Evolutionary conservation across 2,113 vertebrate species (phyloP).

Genomic region (Charadrius vociferus): DNA sequence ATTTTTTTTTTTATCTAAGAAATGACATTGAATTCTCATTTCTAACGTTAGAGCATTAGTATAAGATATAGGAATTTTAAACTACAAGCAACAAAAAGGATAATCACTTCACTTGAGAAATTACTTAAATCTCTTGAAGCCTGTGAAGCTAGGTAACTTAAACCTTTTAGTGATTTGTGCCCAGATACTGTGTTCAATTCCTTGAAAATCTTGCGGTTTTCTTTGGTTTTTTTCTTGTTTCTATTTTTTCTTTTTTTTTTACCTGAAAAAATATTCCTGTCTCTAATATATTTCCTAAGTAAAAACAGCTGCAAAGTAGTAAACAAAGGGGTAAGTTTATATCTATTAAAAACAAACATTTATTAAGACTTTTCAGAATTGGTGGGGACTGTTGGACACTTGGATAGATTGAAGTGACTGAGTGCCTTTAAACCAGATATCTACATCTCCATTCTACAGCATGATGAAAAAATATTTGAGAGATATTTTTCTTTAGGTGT

Average conservation of each 20-base stretch:
- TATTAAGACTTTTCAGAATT: not conserved
- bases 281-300: not conserved
- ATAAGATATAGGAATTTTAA: not conserved
- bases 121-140: not conserved
- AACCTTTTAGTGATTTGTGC: not conserved
- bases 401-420: not conserved
- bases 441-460: not conserved
- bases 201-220: not conserved
- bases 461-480: not conserved
- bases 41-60: not conserved
- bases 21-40: not conserved
- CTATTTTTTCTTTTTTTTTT: too few relatives aligned
- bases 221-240: too few relatives aligned
- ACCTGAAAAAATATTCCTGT: too few relatives aligned
- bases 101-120: not conserved
- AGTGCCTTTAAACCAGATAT: not conserved
- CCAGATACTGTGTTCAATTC: not conserved
- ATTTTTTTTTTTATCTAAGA: not conserved
- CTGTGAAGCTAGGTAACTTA: not conserved
- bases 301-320: not conserved
- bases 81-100: not conserved
- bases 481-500: not conserved
- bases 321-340: not conserved
- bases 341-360: not conserved
- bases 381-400: fast-evolving